Evolutionary conservation across 1,140 invertebrate species (phyloP), one percentile per base, ranked within the genome.

Genomic region (Macrocentrus cingulum): DNA sequence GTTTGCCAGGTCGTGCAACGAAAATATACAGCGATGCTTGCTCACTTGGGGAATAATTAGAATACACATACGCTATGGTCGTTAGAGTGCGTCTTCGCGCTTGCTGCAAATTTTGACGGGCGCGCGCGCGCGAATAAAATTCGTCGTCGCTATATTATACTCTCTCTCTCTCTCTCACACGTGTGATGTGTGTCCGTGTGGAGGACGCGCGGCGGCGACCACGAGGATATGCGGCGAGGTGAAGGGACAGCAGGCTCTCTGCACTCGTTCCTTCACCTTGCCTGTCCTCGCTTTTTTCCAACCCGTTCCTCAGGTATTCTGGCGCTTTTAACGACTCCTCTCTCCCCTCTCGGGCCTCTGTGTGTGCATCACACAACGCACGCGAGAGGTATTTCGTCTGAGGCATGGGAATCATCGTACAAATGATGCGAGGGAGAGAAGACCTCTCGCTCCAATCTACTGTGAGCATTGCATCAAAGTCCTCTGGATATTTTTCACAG

Each of bases 221-320:
- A 34, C 11, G 6, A 7, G 29, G 11, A 11, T 34, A 7, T 34
- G 29, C 11, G 45, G 16, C 8, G 45, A 25, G 53, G 63, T 54
- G 60, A 63, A 63, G 66, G 61, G 62, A 65, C 62, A 39, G 36
- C 4, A 2, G 6, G 6, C 48, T 3, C 19, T 58, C 6, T 56
- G 62, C 70, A 66, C 65, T 71, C 70, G 72, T 74, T 74, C 69
- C 68, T 74, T 72, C 70, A 70, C 68, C 69, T 71, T 65, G 54
- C 53, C 23, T 16, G n/a, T 55, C 22, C 44, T 25, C 23, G 16
- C 19, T 72, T 72, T 70, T 72, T 72, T 66, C 63, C 68, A 69
- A 74, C 70, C 64, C 59, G 70, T 72, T 71, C 63, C 69, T 72
- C 71, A 70, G 69, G 66, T 74, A 74, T 74, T 74, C 69, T 63